A percentile compares a stretch with the other conserved stretches of the same genome.
Conservation (phyloP, 2,888 invertebrate genomes). For the Cosmia pyralina region DNA sequence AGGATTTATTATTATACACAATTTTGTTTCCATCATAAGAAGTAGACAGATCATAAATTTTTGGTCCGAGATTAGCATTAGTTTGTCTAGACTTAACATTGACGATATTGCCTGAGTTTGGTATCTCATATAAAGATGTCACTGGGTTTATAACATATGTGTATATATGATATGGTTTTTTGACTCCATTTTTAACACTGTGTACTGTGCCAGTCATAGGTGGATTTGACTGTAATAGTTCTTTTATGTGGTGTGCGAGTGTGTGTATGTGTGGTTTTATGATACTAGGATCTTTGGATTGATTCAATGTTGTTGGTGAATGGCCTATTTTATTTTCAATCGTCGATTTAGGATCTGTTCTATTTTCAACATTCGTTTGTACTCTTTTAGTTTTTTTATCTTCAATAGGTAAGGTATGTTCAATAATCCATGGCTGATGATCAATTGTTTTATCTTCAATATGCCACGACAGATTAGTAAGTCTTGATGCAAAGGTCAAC, state of each 20-base stretch:
- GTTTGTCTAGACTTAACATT: not conserved
- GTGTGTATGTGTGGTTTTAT: too few relatives aligned
- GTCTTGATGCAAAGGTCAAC: not conserved
- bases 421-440: not conserved
- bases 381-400: not conserved
- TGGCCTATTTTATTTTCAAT: not conserved
- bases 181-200: not conserved
- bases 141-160: constrained; percentile 37
- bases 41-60: not conserved
- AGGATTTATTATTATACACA: not conserved
- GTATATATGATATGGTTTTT: constrained; percentile 27
- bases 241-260: not conserved
- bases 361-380: not conserved
- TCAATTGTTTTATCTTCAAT: not conserved
- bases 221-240: not conserved
- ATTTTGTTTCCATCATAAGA: not conserved
- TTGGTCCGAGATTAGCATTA: not conserved
- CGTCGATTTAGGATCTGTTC: not conserved
- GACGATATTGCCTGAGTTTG: not conserved
- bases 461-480: not conserved
- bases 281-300: not conserved
- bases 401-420: constrained; percentile 4
- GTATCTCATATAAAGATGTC: not conserved
- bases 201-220: not conserved
- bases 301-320: not conserved